Base-by-base conservation (phyloP, 2,888 invertebrate genomes). In the Macrosiphum euphorbiae region DNA sequence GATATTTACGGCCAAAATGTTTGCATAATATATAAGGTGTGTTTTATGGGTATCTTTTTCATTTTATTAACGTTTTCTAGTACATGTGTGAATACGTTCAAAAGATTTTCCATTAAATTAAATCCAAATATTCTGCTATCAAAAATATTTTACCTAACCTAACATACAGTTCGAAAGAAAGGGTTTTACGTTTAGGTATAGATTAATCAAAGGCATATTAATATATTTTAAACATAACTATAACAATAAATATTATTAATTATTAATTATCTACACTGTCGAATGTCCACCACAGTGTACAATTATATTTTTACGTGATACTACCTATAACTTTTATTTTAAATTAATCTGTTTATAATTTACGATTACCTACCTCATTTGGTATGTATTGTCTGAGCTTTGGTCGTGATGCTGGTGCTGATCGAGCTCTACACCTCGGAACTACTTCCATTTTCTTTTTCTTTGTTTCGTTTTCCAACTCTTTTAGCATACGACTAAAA, bases 391-490 rank as follows among this genome's bases (percentile, higher is more conserved):
- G 93, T 50, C 90, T 89, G 35, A 85, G 61, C 58, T 94, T 94
- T 35, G 92, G 92, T 85, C 89, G 88, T 28, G 90, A 94, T 13
- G 89, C 47, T 28, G 93, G 86, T n/a, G 93, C 47, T 26, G 93
- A 94, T 35, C 90, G 58, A 47, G 93, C 50, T 84, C 61, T 94
- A 47, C 58, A 41, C 8, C 90, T 85, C 0, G 93, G 85, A 61
- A 85, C 20, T 10, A 86, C 61, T 16, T 94, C 93, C 93, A 94
- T 94, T 8, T 89, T 86, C 86, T 94, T 85, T 20, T 58, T 90
- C 41, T 90, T 90, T 16, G 89, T 86, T 94, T 94, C 93, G 93
- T 94, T 94, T 94, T 94, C 93, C 20, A 94, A 84, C n/a, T 94
- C 93, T 61, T 94, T 90, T 50, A 94, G 84, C 93, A 94, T 94